These are phyloP conservation scores for Limenitis arthemis DNA, from an alignment of 2,888 invertebrate species.

Conservation along the genomic window DNA sequence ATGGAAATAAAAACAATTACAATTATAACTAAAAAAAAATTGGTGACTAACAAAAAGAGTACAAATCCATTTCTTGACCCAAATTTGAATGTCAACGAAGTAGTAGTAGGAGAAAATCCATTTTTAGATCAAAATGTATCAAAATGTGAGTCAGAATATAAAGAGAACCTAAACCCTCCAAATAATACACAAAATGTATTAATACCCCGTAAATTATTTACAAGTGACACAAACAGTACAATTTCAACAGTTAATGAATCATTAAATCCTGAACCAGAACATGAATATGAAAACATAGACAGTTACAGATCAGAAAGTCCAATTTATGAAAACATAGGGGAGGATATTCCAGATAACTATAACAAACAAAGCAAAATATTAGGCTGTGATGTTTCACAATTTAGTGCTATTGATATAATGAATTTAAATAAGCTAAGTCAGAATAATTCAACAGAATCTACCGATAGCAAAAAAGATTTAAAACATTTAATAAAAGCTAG, in stretches of 20 bases:
- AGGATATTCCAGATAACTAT: slow-evolving; percentile 35
- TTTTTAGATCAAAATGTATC: slow-evolving; percentile 37
- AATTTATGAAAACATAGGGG: slow-evolving; percentile 53
- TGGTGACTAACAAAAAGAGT: slow-evolving; percentile 38
- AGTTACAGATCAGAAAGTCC: slow-evolving; percentile 52
- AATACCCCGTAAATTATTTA: slow-evolving; percentile 52
- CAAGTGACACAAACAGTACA: slow-evolving; percentile 55
- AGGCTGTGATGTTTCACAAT: slow-evolving; percentile 60
- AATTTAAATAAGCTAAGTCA: slow-evolving; percentile 50
- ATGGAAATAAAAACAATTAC: slow-evolving; percentile 70
- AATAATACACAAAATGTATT: slow-evolving; percentile 34
- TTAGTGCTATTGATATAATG: slow-evolving; percentile 57
- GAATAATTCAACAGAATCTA: slow-evolving; percentile 47
- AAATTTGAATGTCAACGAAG: slow-evolving; percentile 34
- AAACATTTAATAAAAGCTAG: slow-evolving; percentile 54
- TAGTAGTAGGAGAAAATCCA: slow-evolving; percentile 39
- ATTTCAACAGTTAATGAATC: slow-evolving; percentile 61
- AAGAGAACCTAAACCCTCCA: slow-evolving; percentile 34
- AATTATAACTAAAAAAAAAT: slow-evolving; percentile 58
- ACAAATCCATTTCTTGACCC: slow-evolving; percentile 64
- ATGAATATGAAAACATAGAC: slow-evolving; percentile 60
- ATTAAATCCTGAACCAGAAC: slow-evolving; percentile 31
- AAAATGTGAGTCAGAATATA: slow-evolving; percentile 47
- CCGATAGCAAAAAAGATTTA: slow-evolving; percentile 47
- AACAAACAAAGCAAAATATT: slow-evolving; percentile 67